Evolutionary conservation across 2,797 vertebrate species (phyloP), one percentile per base, ranked within the genome.

Genomic region (Gadopsis bispinosus): DNA sequence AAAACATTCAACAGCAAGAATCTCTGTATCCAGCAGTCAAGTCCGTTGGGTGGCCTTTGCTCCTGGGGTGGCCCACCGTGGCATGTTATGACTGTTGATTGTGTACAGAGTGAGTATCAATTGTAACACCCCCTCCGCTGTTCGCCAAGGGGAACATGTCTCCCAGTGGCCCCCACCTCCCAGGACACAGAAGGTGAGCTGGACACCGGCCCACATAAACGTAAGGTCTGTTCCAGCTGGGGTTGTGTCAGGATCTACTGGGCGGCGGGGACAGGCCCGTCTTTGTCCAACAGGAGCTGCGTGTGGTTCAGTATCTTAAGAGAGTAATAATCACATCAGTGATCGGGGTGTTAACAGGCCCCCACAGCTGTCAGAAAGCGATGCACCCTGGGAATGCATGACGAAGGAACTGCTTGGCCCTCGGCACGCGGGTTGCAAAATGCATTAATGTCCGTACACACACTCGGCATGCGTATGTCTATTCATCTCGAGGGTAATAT

Each of bases 291-390:
- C 71, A 31, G 83, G 77, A 88, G 81, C 91, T 89, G 93, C 74
- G 87, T 92, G 91, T 92, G 91, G 89, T 87, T 92, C 77, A 14
- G 77, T 91, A 92, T 94, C 92, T 92, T 91, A 91, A 90, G 83
- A 93, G 88, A 92, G 90, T 92, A 84, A 75, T 94, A 91, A 94
- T 94, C 91, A 89, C 91, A 84, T 88, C 6, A 71, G 69, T 75
- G 68, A 89, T 90, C 74, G 22, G 84, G 86, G 88, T 91, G 87
- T 91, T 89, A 92, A 93, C 89, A 88, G 84, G 85, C 84, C 85
- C 74, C 81, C 71, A 19, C 89, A 92, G 93, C 93, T 93, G 92
- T 94, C 86, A 75, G 83, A 74, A 45, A 90, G 88, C 77, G 58
- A 81, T 80, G 91, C 82, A 89, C 86, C 78, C 79, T 93, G 92